Evolutionary conservation across 2,113 vertebrate genomes (phyloP).

Genomic region (Nansenia antarctica): DNA sequence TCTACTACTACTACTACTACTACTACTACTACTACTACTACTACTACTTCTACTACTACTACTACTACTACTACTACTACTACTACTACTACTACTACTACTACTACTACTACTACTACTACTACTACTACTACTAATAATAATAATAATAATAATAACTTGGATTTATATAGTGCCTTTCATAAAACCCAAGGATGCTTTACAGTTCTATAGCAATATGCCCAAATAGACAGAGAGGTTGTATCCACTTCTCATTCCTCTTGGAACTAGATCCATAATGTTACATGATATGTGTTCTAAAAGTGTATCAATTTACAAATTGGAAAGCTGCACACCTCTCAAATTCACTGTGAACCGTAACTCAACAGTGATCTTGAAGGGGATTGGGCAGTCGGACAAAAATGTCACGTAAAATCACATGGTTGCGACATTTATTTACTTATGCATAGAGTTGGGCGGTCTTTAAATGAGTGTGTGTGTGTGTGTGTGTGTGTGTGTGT

Average conservation of each 20-base stretch:
- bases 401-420: slow-evolving; percentile 53
- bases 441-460: slow-evolving; percentile 57
- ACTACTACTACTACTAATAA: too few species aligned
- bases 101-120: too few species aligned
- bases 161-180: too few species aligned
- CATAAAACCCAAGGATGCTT: too few species aligned
- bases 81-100: too few species aligned
- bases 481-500: slow-evolving; percentile 17
- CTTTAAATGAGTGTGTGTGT: slow-evolving; percentile 53
- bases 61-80: too few species aligned
- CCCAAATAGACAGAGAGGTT: background rate
- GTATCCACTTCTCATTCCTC: slow-evolving; percentile 31
- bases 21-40: too few species aligned
- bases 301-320: slow-evolving; percentile 32
- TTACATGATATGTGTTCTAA: slow-evolving; percentile 18
- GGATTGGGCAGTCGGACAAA: slow-evolving; percentile 15
- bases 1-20: too few species aligned
- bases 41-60: too few species aligned
- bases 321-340: slow-evolving; percentile 36
- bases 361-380: slow-evolving; percentile 23
- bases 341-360: slow-evolving; percentile 37
- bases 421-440: slow-evolving; percentile 59
- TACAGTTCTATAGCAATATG: too few species aligned
- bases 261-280: slow-evolving; percentile 23
- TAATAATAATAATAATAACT: too few species aligned